phyloP scores from a whole-genome alignment of 2,113 vertebrate genomes.

The Phodopus roborovskii region DNA sequence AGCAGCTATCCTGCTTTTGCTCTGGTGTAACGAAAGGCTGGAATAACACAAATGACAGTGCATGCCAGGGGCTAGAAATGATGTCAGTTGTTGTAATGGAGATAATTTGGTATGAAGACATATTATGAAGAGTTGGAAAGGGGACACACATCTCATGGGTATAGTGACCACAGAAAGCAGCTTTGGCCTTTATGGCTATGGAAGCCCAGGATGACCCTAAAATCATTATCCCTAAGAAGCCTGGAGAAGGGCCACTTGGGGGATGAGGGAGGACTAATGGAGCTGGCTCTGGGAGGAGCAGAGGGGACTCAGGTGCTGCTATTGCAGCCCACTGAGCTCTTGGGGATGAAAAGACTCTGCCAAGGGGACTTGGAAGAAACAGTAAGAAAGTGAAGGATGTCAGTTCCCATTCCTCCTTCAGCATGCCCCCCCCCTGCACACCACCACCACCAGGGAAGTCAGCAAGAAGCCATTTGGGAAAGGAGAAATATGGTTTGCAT shows the following conservation, averaged over 20 bases:
- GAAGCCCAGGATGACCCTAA: neutral
- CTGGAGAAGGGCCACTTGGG: neutral
- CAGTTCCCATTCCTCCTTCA: neutral
- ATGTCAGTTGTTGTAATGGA: neutral
- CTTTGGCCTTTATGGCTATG: neutral
- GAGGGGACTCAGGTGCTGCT: neutral
- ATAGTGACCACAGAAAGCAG: neutral
- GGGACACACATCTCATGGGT: neutral
- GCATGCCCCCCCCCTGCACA: neutral
- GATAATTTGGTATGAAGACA: neutral
- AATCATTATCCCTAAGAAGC: neutral
- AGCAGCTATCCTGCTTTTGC: neutral
- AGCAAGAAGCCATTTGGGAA: neutral
- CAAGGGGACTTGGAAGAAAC: neutral
- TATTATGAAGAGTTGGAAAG: neutral
- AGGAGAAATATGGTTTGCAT: neutral
- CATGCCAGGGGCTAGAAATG: neutral
- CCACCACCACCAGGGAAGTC: neutral
- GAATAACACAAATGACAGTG: neutral
- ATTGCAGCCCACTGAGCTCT: neutral
- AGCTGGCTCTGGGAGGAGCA: neutral
- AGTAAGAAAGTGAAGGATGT: neutral
- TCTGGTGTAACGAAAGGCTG: neutral
- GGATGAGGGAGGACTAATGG: neutral
- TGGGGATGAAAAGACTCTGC: neutral